Evolutionary conservation across 64 coral and sea anemone genomes (phyloP).

Genomic region (Acropora tenuis): DNA sequence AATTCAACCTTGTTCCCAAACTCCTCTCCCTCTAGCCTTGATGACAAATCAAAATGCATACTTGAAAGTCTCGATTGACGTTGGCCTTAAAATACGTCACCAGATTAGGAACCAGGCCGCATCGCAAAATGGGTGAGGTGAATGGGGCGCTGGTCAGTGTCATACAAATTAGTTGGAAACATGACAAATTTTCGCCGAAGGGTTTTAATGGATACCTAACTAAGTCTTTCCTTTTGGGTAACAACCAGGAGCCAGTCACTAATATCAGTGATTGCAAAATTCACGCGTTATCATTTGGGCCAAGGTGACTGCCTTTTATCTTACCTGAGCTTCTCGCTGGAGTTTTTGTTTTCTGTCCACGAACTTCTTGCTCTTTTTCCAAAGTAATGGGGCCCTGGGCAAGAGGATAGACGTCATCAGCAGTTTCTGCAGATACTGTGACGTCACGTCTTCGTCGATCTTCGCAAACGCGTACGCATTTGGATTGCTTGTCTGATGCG

Average conservation of each 20-base stretch:
- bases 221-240: too few relatives aligned
- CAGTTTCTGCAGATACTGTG: neutral
- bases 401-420: constrained; percentile 42
- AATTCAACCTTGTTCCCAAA: too few relatives aligned
- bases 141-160: too few relatives aligned
- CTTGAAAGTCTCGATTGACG: neutral
- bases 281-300: neutral
- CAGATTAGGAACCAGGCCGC: too few relatives aligned
- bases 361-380: neutral
- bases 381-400: constrained; percentile 28
- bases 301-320: neutral
- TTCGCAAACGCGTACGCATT: constrained; percentile 28
- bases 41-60: too few relatives aligned
- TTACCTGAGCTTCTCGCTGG: neutral
- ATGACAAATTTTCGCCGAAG: too few relatives aligned
- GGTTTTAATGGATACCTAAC: too few relatives aligned
- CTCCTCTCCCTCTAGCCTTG: too few relatives aligned
- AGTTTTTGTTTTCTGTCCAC: neutral
- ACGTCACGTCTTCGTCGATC: constrained; percentile 43
- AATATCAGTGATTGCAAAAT: neutral
- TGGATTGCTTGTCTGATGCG: constrained; percentile 12
- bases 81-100: neutral
- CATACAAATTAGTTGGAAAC: too few relatives aligned
- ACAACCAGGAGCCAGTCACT: too few relatives aligned
- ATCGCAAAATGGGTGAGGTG: too few relatives aligned